These are phyloP conservation scores for Poecilus cupreus DNA, from an alignment of 2,888 invertebrate genomes.

Conservation along the genomic window DNA sequence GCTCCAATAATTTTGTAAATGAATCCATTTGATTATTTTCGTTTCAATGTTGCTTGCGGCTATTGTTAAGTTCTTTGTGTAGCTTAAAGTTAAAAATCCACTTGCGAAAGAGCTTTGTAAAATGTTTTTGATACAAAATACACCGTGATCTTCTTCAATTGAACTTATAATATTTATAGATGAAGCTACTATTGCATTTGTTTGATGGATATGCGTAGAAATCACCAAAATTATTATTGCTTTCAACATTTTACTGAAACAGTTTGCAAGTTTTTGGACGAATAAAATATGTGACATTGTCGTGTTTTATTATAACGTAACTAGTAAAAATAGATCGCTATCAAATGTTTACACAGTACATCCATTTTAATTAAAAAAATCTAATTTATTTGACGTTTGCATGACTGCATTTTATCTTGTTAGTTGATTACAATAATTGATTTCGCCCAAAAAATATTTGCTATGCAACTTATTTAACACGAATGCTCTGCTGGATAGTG, in stretches of 20 bases:
- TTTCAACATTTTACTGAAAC: neutral
- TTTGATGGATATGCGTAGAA: too few species aligned
- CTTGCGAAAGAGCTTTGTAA: neutral
- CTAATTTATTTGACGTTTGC: neutral
- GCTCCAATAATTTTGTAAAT: conserved; percentile 38
- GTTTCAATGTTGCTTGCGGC: conserved; percentile 3
- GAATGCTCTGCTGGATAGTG: too few species aligned
- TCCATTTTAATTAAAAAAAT: conserved; percentile 40
- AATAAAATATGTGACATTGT: neutral
- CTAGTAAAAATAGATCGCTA: neutral
- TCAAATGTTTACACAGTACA: conserved; percentile 14
- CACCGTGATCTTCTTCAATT: neutral
- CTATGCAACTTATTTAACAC: too few species aligned
- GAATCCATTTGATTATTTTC: conserved; percentile 33
- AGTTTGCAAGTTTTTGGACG: neutral
- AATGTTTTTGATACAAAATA: conserved; percentile 19
- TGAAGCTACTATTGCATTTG: conserved; percentile 18
- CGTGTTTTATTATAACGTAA: conserved; percentile 8
- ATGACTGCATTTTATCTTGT: neutral
- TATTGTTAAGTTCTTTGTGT: conserved; percentile 25
- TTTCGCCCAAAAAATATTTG: too few species aligned
- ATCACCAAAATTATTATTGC: neutral
- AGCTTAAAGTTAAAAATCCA: conserved; percentile 38
- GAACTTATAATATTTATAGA: conserved; percentile 12
- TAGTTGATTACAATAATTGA: too few species aligned